These are phyloP conservation scores for Monarcha castaneiventris DNA, from an alignment of 2,113 vertebrate genomes.

Conservation along the genomic window DNA sequence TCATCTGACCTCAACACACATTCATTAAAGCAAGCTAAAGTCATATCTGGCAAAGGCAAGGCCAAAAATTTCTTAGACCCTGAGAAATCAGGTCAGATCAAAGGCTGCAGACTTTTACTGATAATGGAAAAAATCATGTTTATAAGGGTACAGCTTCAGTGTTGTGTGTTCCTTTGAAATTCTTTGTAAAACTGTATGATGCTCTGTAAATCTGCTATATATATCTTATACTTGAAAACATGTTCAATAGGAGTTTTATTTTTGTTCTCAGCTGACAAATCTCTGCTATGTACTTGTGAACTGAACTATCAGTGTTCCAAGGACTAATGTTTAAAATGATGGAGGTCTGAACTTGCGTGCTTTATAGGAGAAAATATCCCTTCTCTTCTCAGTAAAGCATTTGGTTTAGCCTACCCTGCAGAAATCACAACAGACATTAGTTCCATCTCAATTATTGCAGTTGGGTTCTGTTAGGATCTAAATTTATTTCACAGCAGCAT, in stretches of 20 bases:
- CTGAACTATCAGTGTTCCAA: not conserved
- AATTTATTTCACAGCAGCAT: constrained; percentile 22
- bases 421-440: constrained; percentile 20
- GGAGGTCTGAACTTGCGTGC: not conserved
- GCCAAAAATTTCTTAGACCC: not conserved
- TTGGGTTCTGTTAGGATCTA: not conserved
- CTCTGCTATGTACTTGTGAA: not conserved
- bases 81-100: not conserved
- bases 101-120: not conserved
- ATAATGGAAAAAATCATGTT: not conserved
- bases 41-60: not conserved
- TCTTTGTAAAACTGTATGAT: not conserved
- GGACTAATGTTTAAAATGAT: not conserved
- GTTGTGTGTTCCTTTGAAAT: not conserved
- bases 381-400: not conserved
- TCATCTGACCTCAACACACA: not conserved
- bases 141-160: not conserved
- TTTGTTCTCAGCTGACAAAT: not conserved
- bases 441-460: constrained; percentile 31
- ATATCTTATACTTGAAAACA: not conserved
- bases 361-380: not conserved
- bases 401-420: not conserved
- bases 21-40: not conserved
- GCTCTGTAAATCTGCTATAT: not conserved
- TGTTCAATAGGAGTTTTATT: not conserved